These are phyloP conservation scores for Branchinecta lynchi DNA, from an alignment of 1,140 invertebrate species.

Conservation along the genomic window DNA sequence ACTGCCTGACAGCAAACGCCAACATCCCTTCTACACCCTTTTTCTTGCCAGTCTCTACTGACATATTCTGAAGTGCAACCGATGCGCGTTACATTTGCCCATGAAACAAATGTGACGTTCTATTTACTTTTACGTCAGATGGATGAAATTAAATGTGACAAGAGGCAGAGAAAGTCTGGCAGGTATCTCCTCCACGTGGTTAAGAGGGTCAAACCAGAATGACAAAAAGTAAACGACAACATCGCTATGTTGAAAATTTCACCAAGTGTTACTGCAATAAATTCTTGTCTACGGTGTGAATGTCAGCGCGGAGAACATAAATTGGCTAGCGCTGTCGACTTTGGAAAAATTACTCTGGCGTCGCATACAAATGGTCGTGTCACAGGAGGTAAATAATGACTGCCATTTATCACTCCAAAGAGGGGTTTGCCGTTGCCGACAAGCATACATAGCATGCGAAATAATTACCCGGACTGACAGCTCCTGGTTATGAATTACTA, in stretches of 20 bases:
- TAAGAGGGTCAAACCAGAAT: too few relatives aligned
- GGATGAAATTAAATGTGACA: too few relatives aligned
- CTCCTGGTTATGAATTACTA: constrained; percentile 11
- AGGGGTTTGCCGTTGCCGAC: constrained; percentile 7
- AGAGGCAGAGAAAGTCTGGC: too few relatives aligned
- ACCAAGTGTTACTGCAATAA: constrained; percentile 6
- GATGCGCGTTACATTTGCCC: too few relatives aligned
- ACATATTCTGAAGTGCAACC: too few relatives aligned
- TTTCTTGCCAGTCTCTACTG: too few relatives aligned
- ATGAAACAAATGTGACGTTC: too few relatives aligned
- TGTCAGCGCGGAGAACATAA: background rate
- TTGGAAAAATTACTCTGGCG: constrained; percentile 7
- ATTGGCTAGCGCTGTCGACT: background rate
- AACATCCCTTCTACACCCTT: too few relatives aligned
- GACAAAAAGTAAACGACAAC: background rate
- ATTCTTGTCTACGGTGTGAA: background rate
- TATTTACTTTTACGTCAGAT: too few relatives aligned
- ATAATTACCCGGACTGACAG: background rate
- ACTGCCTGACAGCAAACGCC: too few relatives aligned
- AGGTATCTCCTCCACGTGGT: too few relatives aligned
- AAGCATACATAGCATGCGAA: constrained; percentile 2
- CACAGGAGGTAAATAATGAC: constrained; percentile 11
- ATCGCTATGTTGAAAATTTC: constrained; percentile 3
- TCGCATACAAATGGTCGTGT: constrained; percentile 11
- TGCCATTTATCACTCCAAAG: constrained; percentile 10